These are phyloP conservation scores for Solen grandis DNA, from an alignment of 1,140 invertebrate species.

Conservation along the genomic window DNA sequence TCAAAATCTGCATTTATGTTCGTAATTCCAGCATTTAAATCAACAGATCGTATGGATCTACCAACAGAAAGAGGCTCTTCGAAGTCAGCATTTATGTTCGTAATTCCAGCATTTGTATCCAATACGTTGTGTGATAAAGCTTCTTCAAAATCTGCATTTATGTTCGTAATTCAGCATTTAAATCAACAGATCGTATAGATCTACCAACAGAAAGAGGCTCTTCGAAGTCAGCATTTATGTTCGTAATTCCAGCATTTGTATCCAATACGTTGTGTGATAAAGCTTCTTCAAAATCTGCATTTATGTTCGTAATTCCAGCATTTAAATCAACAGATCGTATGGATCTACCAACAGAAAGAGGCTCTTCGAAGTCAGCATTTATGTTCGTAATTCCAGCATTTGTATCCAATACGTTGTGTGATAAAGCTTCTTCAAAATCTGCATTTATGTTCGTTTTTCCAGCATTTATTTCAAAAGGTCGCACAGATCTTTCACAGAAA, in stretches of 20 bases:
- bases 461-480: background rate
- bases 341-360: background rate
- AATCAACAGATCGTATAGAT: background rate
- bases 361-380: background rate
- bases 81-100: background rate
- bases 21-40: background rate
- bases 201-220: background rate
- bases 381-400: slow-evolving; percentile 6
- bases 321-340: background rate
- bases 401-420: background rate
- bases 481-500: background rate
- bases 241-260: background rate
- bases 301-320: background rate
- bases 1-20: background rate
- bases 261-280: background rate
- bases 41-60: no score
- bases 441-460: background rate
- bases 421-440: background rate
- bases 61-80: background rate
- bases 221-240: background rate
- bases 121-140: background rate
- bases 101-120: background rate
- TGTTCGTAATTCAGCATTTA: background rate
- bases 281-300: background rate
- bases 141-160: background rate